Base-by-base conservation (phyloP, 2,888 invertebrate species). In the Catocala sponsa region DNA sequence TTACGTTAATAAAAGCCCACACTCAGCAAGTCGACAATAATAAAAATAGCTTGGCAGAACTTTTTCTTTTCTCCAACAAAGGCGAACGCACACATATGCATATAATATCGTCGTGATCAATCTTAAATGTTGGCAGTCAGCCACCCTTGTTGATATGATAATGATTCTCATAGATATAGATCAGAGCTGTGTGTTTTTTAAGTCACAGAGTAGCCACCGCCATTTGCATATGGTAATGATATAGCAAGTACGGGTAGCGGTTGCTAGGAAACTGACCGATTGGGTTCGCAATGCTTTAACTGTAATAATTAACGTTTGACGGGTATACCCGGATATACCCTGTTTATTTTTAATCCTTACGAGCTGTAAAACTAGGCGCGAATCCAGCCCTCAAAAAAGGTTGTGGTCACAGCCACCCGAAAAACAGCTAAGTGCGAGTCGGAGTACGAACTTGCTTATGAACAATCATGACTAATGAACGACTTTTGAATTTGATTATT, bases 141-240 rank as follows among this genome's bases (percentile, higher is more conserved):
- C 74, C 76, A 78, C 56, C 57, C 65, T 59, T 55, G 58, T 75
- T 72, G 63, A 69, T 78, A 78, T 70, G 75, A 61, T 70, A 78
- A 78, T 78, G 63, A 70, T 61, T 5, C 59, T 76, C 58, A 51
- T 62, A 60, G 63, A 71, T 71, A 59, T 47, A 59, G 51, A 71
- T 78, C 66, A 55, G 43, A 25, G 42, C 25, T 25, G 25, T 25
- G 25, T 25, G 25, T 25, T 33, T 41, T 32, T 11, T 15, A 54
- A 35, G 11, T 48, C 35, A 38, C 35, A 38, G 7, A 38, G 35
- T 9, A 4, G 9, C 6, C 6, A 1, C 35, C 1, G 9, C 1
- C 35, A 38, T 38, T 38, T 38, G 35, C 35, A 38, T 38, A 38
- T 38, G 35, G 35, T 38, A 38, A 38, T 38, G 4, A 38, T 38